Conservation (phyloP, 2,888 invertebrate genomes). For the Synergus laeviventris region DNA sequence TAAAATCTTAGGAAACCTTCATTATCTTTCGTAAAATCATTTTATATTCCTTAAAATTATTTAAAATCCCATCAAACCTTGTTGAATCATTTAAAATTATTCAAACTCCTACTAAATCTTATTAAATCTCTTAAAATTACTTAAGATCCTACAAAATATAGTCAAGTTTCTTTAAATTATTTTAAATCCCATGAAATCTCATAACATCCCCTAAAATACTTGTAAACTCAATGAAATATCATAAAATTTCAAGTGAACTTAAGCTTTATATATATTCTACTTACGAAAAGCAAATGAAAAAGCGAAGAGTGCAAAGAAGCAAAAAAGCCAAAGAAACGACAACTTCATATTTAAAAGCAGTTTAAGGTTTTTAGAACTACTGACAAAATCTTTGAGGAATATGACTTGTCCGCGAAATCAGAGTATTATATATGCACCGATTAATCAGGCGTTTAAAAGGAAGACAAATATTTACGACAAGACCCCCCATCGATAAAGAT, state of each 20-base stretch:
- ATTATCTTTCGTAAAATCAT: too few relatives aligned
- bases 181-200: too few relatives aligned
- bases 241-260: neutral
- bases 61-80: too few relatives aligned
- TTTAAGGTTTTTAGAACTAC: neutral
- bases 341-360: neutral
- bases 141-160: too few relatives aligned
- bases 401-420: neutral
- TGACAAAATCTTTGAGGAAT: neutral
- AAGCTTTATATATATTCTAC: neutral
- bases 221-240: too few relatives aligned
- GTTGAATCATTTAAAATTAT: too few relatives aligned
- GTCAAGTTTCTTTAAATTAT: too few relatives aligned
- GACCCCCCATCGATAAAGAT: neutral
- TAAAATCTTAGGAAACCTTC: too few relatives aligned
- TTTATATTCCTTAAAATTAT: too few relatives aligned
- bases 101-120: too few relatives aligned
- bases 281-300: neutral
- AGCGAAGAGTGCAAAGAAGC: neutral
- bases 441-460: neutral
- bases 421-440: conserved; percentile 4
- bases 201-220: too few relatives aligned
- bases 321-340: neutral
- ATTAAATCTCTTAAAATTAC: too few relatives aligned
- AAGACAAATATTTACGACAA: neutral